phyloP scores from a whole-genome alignment of 2,888 invertebrate genomes.

The Nymphalis urticae region DNA sequence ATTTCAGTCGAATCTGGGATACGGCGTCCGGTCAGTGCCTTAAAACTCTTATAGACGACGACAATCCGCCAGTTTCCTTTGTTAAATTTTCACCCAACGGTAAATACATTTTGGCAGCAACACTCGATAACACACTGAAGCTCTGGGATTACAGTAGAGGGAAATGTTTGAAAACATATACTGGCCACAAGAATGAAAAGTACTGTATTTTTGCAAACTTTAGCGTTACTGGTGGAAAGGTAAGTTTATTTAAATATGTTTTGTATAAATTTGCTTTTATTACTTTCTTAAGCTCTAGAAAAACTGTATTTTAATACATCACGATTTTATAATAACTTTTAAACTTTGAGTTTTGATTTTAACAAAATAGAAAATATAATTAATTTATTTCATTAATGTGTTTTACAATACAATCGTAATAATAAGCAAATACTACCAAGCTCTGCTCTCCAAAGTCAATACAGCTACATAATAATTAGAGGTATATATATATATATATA shows the following conservation, averaged over 20 bases:
- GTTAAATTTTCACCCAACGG: conserved; percentile 99
- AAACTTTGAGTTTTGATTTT: too few species aligned
- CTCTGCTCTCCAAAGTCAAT: too few species aligned
- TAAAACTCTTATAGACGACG: conserved; percentile 99
- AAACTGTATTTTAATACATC: too few species aligned
- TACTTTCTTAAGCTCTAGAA: too few species aligned
- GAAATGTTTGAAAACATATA: conserved; percentile 98
- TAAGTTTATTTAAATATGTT: conserved; percentile 49
- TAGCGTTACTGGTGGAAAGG: conserved; percentile 99
- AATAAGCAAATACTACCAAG: too few species aligned
- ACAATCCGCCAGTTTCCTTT: conserved; percentile 99
- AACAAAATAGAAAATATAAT: too few species aligned
- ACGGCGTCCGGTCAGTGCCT: conserved; percentile 99
- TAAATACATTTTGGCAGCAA: conserved; percentile 99
- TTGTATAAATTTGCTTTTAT: background rate
- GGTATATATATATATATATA: too few species aligned
- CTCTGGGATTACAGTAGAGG: conserved; percentile 99
- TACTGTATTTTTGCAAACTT: conserved; percentile 99
- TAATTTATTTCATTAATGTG: too few species aligned
- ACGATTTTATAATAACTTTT: too few species aligned
- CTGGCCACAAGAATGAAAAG: conserved; percentile 99
- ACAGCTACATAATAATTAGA: too few species aligned
- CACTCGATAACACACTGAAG: conserved; percentile 98
- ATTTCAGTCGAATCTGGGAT: conserved; percentile 98
- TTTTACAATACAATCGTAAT: too few species aligned